Evolutionary conservation across 2,113 vertebrate species (phyloP).

Genomic region (Dipodomys ordii): DNA sequence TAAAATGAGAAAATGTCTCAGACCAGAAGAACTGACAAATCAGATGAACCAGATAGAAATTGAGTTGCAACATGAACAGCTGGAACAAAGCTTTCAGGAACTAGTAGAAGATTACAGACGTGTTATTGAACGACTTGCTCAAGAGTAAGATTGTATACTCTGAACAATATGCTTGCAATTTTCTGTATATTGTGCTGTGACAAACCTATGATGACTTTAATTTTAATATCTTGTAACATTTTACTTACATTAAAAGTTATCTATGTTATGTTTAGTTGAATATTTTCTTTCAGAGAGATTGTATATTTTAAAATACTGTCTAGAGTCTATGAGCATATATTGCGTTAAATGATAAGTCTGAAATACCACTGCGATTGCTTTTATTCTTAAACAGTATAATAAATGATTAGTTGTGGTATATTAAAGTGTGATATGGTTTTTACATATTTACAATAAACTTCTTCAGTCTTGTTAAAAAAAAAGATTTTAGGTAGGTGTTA

Average conservation of each 20-base stretch:
- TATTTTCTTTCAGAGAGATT: slow-evolving; percentile 88
- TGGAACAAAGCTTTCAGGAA: slow-evolving; percentile 97
- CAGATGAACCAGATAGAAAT: slow-evolving; percentile 98
- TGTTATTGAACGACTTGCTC: slow-evolving; percentile 95
- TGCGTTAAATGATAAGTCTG: slow-evolving; percentile 83
- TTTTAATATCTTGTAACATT: slow-evolving; percentile 86
- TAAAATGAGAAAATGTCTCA: slow-evolving; percentile 97
- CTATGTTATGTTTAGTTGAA: slow-evolving; percentile 84
- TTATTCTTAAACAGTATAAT: slow-evolving; percentile 76
- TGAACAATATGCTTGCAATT: slow-evolving; percentile 76
- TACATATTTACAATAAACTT: slow-evolving; percentile 50
- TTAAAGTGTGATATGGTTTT: slow-evolving; percentile 61
- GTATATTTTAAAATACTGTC: slow-evolving; percentile 88
- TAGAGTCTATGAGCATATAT: slow-evolving; percentile 84
- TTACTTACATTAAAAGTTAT: slow-evolving; percentile 88
- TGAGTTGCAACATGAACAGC: slow-evolving; percentile 95
- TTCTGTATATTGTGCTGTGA: slow-evolving; percentile 84
- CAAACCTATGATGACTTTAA: slow-evolving; percentile 84
- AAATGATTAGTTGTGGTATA: slow-evolving; percentile 76
- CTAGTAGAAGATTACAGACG: slow-evolving; percentile 95
- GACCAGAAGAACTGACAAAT: slow-evolving; percentile 97
- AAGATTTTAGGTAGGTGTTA: not conserved
- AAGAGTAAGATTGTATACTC: slow-evolving; percentile 87
- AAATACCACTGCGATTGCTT: slow-evolving; percentile 74
- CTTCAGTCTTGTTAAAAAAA: not conserved